Conservation (phyloP, 1,140 invertebrate genomes). For the Thereuonema tuberculata region DNA sequence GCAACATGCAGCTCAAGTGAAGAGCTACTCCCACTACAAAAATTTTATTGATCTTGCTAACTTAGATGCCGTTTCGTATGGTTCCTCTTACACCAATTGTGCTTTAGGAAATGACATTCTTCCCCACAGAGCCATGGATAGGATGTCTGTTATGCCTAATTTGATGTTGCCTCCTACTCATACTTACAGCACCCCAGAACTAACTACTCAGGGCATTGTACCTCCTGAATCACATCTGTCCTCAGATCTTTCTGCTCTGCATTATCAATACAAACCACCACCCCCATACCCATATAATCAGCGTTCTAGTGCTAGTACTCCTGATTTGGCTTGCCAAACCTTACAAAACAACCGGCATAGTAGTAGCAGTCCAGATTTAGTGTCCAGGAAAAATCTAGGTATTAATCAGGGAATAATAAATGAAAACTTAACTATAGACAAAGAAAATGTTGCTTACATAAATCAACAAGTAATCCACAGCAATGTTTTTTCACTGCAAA, state of each 20-base stretch:
- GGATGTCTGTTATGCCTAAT: neutral
- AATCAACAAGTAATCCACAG: neutral
- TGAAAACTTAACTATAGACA: neutral
- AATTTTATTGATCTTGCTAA: conserved; percentile 22
- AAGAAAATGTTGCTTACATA: neutral
- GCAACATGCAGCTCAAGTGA: neutral
- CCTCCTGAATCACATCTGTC: conserved; percentile 28
- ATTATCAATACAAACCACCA: conserved; percentile 61
- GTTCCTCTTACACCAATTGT: neutral
- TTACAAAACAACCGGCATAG: conserved; percentile 24
- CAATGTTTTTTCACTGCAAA: neutral
- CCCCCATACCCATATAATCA: conserved; percentile 57
- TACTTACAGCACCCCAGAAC: conserved; percentile 35
- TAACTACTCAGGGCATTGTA: conserved; percentile 26
- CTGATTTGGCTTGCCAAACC: conserved; percentile 46
- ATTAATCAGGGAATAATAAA: too few relatives aligned
- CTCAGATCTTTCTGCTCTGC: conserved; percentile 40
- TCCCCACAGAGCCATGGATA: neutral
- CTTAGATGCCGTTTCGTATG: conserved; percentile 17
- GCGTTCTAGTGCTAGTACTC: conserved; percentile 59
- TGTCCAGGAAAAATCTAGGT: conserved; percentile 32
- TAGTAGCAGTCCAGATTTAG: conserved; percentile 59
- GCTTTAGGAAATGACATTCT: neutral
- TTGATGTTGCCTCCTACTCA: conserved; percentile 9
- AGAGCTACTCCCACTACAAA: conserved; percentile 17